Conservation (phyloP, 2,797 vertebrate species). For the Hybognathus amarus region DNA sequence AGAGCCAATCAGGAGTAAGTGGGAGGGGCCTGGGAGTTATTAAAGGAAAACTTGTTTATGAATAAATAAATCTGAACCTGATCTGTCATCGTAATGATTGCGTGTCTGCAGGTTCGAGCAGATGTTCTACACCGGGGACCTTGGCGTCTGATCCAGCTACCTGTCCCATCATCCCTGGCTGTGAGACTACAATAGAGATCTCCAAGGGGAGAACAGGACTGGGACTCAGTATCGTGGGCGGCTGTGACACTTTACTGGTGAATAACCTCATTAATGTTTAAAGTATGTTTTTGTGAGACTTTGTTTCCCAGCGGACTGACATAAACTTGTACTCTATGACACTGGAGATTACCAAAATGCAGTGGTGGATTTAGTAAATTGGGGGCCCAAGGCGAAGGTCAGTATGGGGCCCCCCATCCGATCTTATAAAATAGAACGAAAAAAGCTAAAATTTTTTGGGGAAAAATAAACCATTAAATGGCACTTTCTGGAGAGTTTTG, state of each 20-base stretch:
- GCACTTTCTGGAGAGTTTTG: no score
- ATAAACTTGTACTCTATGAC: background rate
- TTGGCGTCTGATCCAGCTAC: constrained; percentile 88
- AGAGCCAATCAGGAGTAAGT: constrained; percentile 85
- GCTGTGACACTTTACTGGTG: constrained; percentile 95
- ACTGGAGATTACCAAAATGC: background rate
- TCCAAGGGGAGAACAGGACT: constrained; percentile 94
- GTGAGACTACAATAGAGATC: constrained; percentile 97
- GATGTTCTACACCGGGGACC: constrained; percentile 88
- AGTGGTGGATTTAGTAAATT: no score
- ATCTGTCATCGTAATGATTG: constrained; percentile 1
- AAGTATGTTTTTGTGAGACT: background rate
- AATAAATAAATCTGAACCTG: constrained; percentile 17
- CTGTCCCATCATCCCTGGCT: constrained; percentile 96
- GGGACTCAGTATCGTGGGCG: constrained; percentile 97
- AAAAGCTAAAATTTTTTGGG: no score
- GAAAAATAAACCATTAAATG: no score
- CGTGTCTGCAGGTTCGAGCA: constrained; percentile 80
- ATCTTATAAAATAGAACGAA: no score
- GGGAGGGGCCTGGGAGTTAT: background rate
- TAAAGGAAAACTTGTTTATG: background rate
- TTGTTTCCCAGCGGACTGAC: background rate
- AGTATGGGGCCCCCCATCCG: no score
- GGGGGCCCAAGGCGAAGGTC: no score
- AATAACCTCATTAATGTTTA: constrained; percentile 45